Evolutionary conservation across 1,140 invertebrate species (phyloP), one percentile per base, ranked within the genome.

Genomic region (Pinna nobilis): DNA sequence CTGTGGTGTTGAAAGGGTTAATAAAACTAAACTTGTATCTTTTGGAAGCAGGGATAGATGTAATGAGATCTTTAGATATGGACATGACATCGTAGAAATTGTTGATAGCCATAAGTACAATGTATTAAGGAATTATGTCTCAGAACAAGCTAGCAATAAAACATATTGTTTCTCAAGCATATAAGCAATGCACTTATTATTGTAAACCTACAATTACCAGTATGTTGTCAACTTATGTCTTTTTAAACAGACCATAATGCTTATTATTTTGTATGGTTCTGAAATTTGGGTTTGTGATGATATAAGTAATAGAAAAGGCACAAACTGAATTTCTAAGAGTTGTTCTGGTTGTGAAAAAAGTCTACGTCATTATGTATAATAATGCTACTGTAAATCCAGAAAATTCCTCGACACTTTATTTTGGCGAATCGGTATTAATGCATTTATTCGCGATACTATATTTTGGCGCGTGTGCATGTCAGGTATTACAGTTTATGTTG

Each of bases 231-330:
- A 25, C 32, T 72, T 18, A 32, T 47, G 32, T n/a, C 25, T 72
- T 25, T 72, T 72, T 68, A 37, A 72, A 23, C 33, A 11, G 28
- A 65, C 44, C n/a, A 30, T 72, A 30, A 20, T 39, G 47, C 70
- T 61, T 32, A 66, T 72, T 57, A 32, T 72, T 25, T 47, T 50
- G 25, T 72, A 65, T 66, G 70, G 44, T 68, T 72, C 59, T 66
- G 70, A 72, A 37, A 23, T 72, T 25, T 53, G 70, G 44, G 70
- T 65, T 49, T 23, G 32, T n/a, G 6, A 47, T 41, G 35, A 7
- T 69, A 59, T 20, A 18, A 20, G 15, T 20, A 5, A 59, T 69
- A 37, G 67, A 59, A 35, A 60, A 44, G n/a, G 15, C 37, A 15
- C 50, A 69, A 9, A 59, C 47, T 25, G 28, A 69, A 23, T 69